Percentiles rank a stretch among this genome's conserved stretches.
Evolutionary conservation across 2,888 invertebrate species (phyloP).

Genomic region (Seladonia tumulorum): DNA sequence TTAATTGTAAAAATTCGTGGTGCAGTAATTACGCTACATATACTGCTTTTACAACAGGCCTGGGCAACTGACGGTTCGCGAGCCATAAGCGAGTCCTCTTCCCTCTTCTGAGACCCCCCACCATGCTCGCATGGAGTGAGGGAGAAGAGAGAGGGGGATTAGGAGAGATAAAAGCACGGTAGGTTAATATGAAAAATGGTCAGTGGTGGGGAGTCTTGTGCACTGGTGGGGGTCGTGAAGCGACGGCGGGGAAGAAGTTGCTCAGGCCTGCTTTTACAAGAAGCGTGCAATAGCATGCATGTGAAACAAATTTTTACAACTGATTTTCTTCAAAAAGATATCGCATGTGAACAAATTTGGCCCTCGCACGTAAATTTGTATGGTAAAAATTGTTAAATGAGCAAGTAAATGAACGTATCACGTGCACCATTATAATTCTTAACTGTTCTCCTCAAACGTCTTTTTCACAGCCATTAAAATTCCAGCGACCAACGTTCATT

Average conservation of each 20-base stretch:
- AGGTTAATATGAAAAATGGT: too few relatives aligned
- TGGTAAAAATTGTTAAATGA: not conserved
- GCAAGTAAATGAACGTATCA: not conserved
- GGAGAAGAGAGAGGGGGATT: too few relatives aligned
- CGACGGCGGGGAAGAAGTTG: too few relatives aligned
- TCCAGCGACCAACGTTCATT: not conserved
- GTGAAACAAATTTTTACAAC: not conserved
- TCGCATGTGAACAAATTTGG: not conserved
- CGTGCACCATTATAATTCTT: not conserved
- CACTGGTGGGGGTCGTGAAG: too few relatives aligned
- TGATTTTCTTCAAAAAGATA: not conserved
- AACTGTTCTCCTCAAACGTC: not conserved
- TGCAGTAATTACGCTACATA: not conserved
- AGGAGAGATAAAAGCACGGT: too few relatives aligned
- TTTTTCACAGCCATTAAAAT: not conserved
- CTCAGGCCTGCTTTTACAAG: not conserved
- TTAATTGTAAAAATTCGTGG: not conserved
- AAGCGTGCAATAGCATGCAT: not conserved
- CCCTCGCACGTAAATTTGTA: not conserved
- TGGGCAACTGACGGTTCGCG: too few relatives aligned
- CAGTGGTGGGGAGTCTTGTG: too few relatives aligned
- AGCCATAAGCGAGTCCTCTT: too few relatives aligned
- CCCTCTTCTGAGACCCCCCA: too few relatives aligned
- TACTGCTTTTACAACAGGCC: not conserved
- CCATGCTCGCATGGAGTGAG: too few relatives aligned